Base-by-base conservation (phyloP, 2,113 vertebrate genomes). In the Electrona antarctica region DNA sequence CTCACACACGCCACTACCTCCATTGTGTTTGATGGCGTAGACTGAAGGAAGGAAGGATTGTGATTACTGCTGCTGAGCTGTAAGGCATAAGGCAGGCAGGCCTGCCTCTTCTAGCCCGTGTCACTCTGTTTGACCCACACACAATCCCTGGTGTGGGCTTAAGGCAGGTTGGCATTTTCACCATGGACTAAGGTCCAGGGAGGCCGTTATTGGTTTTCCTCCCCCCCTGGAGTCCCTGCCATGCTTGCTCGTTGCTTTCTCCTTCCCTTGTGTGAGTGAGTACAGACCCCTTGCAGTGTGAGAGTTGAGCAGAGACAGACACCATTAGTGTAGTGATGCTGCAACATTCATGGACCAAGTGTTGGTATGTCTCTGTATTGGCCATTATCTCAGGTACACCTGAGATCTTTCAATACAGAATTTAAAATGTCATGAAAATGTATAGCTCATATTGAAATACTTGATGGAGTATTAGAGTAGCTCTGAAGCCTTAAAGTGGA, bases 11-110 rank as follows among this genome's bases (percentile, higher is more conserved):
- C 33, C 77, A 66, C 85, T 74, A 55, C 80, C 71, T 76, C 71
- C 71, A 29, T 63, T 49, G 65, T 61, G 68, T 83, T 74, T 82
- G 81, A 77, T 81, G 74, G 47, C 33, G 55, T 76, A 10, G 62
- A 75, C 65, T 49, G 72, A 49, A 58, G 57, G 59, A 79, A 79
- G 78, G 61, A 47, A 52, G 54, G 7, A 14, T 41, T 21, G 65
- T 51, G 14, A 78, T 76, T 84, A 75, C 68, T 77, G 84, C 67
- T 83, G 85, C 80, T 76, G 79, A 83, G 79, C 82, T 65, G 60
- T 81, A 80, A 75, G 59, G 49, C 69, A 82, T 21, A 21, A 21
- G 64, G 64, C 60, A 0, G 28, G 55, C 33, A 49, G 59, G 70
- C 21, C 21, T 21, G 77, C 13, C 79, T 84, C 64, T 47, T 68